phyloP scores from a whole-genome alignment of 2,888 invertebrate genomes.

The Nymphalis urticae region DNA sequence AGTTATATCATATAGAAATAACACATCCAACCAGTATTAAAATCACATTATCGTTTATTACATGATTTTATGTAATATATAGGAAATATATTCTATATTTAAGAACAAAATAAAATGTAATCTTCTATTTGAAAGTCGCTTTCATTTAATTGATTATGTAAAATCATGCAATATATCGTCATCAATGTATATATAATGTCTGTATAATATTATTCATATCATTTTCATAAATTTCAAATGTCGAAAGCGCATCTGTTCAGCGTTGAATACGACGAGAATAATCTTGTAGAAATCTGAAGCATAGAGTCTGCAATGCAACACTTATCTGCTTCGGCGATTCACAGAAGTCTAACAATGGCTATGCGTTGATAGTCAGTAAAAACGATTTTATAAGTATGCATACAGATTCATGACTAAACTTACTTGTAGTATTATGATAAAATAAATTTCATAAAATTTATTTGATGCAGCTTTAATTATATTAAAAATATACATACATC shows the following conservation, averaged over 20 bases:
- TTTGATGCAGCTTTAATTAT: too few relatives aligned
- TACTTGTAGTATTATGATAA: too few relatives aligned
- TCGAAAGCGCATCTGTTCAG: slow-evolving; percentile 19
- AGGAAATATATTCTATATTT: neutral
- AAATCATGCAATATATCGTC: slow-evolving; percentile 36
- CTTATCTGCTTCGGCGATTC: slow-evolving; percentile 3
- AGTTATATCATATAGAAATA: neutral
- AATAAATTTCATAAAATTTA: too few relatives aligned
- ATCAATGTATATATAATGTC: slow-evolving; percentile 10
- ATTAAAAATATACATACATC: too few relatives aligned
- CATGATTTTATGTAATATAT: neutral
- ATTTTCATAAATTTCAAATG: slow-evolving; percentile 14
- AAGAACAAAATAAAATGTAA: neutral
- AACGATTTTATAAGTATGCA: too few relatives aligned
- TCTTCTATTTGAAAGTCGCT: slow-evolving; percentile 11
- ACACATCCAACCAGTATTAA: neutral
- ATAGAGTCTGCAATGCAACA: slow-evolving; percentile 5
- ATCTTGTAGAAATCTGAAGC: neutral
- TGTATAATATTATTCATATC: slow-evolving; percentile 12
- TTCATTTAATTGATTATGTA: slow-evolving; percentile 26
- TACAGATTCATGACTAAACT: too few relatives aligned
- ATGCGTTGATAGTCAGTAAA: too few relatives aligned
- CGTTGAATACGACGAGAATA: slow-evolving; percentile 8
- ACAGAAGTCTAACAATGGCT: slow-evolving; percentile 2
- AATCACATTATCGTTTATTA: neutral